Evolutionary conservation across 2,797 vertebrate genomes (phyloP).

Genomic region (Uromys caudimaculatus): DNA sequence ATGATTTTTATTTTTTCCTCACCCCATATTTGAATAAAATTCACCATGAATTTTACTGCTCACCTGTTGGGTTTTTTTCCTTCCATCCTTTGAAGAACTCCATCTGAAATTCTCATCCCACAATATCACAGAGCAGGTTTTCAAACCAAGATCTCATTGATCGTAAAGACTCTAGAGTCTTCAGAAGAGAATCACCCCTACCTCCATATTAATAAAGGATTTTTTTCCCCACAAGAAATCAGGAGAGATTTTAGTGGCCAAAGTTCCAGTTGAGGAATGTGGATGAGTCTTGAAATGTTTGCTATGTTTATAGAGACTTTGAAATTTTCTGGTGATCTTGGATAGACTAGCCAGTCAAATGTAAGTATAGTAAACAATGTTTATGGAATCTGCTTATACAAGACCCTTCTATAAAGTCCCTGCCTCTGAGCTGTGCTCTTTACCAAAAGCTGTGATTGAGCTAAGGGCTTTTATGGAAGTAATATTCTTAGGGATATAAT

Average conservation of each 20-base stretch:
- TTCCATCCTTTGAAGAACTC: not conserved
- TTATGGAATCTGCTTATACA: not conserved
- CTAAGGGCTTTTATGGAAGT: not conserved
- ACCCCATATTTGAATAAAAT: not conserved
- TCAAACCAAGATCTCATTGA: not conserved
- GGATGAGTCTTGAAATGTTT: not conserved
- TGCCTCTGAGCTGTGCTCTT: not conserved
- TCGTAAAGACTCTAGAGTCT: not conserved
- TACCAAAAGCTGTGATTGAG: not conserved
- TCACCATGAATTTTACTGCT: constrained; percentile 5
- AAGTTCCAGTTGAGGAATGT: not conserved
- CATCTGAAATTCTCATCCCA: not conserved
- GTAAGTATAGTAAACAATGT: not conserved
- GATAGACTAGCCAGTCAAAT: constrained; percentile 2
- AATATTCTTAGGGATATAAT: not conserved
- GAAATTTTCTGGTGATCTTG: constrained; percentile 20
- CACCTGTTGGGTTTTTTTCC: constrained; percentile 18
- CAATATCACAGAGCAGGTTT: not conserved
- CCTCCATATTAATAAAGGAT: not conserved
- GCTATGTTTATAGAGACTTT: not conserved
- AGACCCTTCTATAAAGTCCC: constrained; percentile 18
- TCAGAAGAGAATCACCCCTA: not conserved
- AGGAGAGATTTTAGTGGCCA: not conserved
- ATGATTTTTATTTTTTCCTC: constrained; percentile 6
- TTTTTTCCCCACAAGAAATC: not conserved